Evolutionary conservation across 1,140 invertebrate genomes (phyloP), one percentile per base, ranked within the genome.

Genomic region (Anastrepha ludens): DNA sequence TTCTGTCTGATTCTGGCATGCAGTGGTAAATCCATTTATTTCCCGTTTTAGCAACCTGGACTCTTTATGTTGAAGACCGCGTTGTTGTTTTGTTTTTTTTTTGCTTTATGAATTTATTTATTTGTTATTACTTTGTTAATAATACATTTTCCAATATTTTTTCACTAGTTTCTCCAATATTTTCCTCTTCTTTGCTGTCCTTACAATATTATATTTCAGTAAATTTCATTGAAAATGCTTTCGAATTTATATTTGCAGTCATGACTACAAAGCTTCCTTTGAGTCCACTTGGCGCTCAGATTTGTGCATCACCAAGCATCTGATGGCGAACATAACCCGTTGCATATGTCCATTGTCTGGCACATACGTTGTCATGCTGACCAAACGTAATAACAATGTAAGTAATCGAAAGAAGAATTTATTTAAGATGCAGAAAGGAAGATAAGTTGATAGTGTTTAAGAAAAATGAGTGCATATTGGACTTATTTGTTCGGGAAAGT

Each of bases 291-390:
- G 92, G 91, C 91, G 92, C 58, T 92, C 91, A 64, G 92, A 94
- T 88, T 91, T 93, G 55, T 96, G 95, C 91, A 94, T 93, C 29
- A 93, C 94, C 41, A 91, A 93, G 89, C 92, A 93, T 41, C 88
- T 95, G 60, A 93, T 94, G 89, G 93, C 93, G 8, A 93, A 91
- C 87, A 92, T 93, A 20, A 95, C 95, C 0, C 94, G 94, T 87
- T 96, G 95, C 91, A 92, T 94, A 59, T 96, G 95, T 88, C 93
- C 94, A 3, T 93, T 93, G 87, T 93, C 93, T 29, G 95, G 95
- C 81, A 95, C 95, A 55, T 95, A 95, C 89, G 95, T 95, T 7
- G 93, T 95, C 20, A 94, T 96, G 88, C 90, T 95, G 39, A 95
- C 95, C 20, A 94, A 94, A 62, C 94, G 93, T 47, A 93, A 94